Evolutionary conservation across 2,113 vertebrate species (phyloP).

Genomic region (Electrona antarctica): DNA sequence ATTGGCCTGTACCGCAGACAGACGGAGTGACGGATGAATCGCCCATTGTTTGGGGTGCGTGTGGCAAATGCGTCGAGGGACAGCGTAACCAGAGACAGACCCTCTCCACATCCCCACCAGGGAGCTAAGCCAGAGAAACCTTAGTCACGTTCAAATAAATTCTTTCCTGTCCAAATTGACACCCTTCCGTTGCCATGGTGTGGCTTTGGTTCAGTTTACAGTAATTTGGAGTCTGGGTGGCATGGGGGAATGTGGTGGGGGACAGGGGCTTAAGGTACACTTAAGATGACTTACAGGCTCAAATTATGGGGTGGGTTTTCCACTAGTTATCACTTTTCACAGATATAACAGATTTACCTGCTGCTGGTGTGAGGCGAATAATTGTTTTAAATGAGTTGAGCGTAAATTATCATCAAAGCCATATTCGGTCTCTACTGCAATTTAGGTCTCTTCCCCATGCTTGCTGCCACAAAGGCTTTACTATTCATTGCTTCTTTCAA

Average conservation of each 20-base stretch:
- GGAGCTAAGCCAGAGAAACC: conserved; percentile 65
- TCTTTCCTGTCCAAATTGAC: conserved; percentile 74
- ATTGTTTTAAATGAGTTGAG: conserved; percentile 46
- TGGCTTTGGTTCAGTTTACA: conserved; percentile 69
- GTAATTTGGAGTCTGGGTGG: conserved; percentile 74
- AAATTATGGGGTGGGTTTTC: conserved; percentile 58
- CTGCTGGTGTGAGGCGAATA: conserved; percentile 18
- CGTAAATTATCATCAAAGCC: conserved; percentile 40
- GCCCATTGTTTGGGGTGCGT: conserved; percentile 69
- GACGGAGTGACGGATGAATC: conserved; percentile 66
- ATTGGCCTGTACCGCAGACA: conserved; percentile 43
- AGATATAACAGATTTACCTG: conserved; percentile 44
- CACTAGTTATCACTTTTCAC: conserved; percentile 46
- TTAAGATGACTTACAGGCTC: conserved; percentile 56
- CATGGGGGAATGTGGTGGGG: conserved; percentile 67
- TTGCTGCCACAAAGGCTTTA: conserved; percentile 19
- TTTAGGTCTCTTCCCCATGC: not conserved
- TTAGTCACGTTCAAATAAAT: conserved; percentile 76
- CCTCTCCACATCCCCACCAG: conserved; percentile 64
- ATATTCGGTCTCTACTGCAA: conserved; percentile 8
- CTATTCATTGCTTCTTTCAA: conserved; percentile 3
- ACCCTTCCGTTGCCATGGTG: conserved; percentile 67
- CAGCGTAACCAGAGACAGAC: conserved; percentile 64
- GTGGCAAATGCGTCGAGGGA: conserved; percentile 62
- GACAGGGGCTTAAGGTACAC: conserved; percentile 52